Evolutionary conservation across 64 coral and sea anemone genomes (phyloP).

Genomic region (Anthopleura sola): DNA sequence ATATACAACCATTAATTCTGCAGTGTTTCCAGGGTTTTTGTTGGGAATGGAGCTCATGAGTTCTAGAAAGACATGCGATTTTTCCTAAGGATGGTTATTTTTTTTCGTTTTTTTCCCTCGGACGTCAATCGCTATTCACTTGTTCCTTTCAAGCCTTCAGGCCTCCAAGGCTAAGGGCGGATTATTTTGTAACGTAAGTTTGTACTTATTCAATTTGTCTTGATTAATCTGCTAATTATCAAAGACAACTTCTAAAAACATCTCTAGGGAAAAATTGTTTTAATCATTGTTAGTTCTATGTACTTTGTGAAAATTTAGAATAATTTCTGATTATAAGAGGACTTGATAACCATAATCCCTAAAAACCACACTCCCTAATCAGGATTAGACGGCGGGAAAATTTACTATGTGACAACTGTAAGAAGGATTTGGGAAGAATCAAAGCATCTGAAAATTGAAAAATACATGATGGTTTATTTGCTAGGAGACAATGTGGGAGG

Average conservation of each 20-base stretch:
- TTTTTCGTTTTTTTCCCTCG: neutral
- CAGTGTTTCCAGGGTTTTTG: neutral
- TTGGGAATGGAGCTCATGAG: neutral
- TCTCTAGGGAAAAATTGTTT: neutral
- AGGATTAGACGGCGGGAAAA: constrained; percentile 1
- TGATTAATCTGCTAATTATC: constrained; percentile 16
- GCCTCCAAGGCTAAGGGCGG: neutral
- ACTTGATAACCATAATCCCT: constrained; percentile 9
- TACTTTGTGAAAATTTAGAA: constrained; percentile 1
- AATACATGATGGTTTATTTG: neutral
- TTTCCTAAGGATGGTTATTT: no score
- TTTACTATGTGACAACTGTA: constrained; percentile 15
- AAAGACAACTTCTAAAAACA: constrained; percentile 6
- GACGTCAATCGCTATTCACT: neutral
- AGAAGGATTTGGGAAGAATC: constrained; percentile 4
- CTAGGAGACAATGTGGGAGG: constrained; percentile 7
- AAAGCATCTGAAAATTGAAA: constrained; percentile 11
- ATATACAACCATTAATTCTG: neutral
- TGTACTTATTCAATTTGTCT: constrained; percentile 8
- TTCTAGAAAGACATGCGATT: neutral
- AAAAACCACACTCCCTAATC: constrained; percentile 21
- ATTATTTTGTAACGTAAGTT: constrained; percentile 7
- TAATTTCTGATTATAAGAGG: neutral
- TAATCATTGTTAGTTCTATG: constrained; percentile 8
- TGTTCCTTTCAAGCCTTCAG: neutral